A percentile compares a stretch with the other conserved stretches of the same genome.
These are phyloP conservation scores for Acrocera orbiculus DNA, from an alignment of 2,888 invertebrate species.

Conservation along the genomic window DNA sequence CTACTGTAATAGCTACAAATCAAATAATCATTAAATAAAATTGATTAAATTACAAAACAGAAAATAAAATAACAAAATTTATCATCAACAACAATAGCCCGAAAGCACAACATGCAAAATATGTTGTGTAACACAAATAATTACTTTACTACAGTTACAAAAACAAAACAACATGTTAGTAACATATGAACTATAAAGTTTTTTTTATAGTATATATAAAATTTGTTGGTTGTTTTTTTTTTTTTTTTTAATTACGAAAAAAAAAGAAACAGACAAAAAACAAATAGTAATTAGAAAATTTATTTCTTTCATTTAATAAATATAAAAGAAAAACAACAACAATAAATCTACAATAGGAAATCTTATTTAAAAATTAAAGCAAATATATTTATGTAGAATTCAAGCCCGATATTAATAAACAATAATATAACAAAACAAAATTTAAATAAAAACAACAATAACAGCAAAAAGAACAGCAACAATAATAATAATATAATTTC, in stretches of 20 bases:
- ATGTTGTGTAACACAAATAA: too few species aligned
- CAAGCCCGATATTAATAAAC: too few species aligned
- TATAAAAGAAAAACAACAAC: background rate
- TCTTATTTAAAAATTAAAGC: too few species aligned
- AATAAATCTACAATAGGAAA: too few species aligned
- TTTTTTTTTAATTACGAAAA: background rate
- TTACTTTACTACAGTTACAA: conserved; percentile 1
- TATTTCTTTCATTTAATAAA: background rate
- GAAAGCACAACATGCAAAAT: too few species aligned
- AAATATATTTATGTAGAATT: too few species aligned
- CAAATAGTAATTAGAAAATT: background rate
- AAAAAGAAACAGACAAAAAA: background rate
- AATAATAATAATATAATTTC: background rate
- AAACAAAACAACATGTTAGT: background rate
- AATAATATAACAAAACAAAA: background rate
- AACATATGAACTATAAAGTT: background rate
- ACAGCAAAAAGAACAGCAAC: background rate
- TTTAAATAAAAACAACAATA: background rate
- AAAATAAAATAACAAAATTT: background rate
- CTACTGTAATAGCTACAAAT: background rate
- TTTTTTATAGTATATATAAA: background rate
- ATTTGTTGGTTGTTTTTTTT: too few species aligned
- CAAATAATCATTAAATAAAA: background rate
- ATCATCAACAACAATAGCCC: conserved; percentile 4
- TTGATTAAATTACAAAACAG: background rate